Conservation (phyloP, 2,888 invertebrate genomes). For the Athalia cordata region DNA sequence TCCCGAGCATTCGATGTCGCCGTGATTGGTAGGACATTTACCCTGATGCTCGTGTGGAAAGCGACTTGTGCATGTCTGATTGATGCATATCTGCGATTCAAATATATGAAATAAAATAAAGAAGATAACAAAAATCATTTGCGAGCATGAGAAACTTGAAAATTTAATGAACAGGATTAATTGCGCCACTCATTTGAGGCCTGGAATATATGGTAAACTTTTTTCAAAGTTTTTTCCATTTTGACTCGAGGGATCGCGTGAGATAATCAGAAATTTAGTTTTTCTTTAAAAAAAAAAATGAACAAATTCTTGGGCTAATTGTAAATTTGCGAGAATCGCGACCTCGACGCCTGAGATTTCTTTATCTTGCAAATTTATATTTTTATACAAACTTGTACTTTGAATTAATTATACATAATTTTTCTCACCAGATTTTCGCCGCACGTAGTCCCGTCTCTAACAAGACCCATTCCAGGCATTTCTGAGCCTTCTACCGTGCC, state of each 20-base stretch:
- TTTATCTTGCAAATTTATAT: too few species aligned
- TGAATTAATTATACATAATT: background rate
- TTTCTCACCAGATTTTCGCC: slow-evolving; percentile 85
- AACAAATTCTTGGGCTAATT: too few species aligned
- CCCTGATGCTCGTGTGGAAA: slow-evolving; percentile 90
- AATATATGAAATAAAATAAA: slow-evolving; percentile 36
- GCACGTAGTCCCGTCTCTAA: slow-evolving; percentile 95
- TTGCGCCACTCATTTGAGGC: too few species aligned
- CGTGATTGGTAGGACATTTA: slow-evolving; percentile 92
- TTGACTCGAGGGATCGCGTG: too few species aligned
- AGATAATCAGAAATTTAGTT: too few species aligned
- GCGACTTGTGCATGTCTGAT: slow-evolving; percentile 92
- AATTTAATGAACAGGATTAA: too few species aligned
- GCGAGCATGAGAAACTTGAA: background rate
- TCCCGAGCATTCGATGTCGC: slow-evolving; percentile 93
- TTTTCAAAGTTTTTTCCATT: too few species aligned
- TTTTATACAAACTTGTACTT: background rate
- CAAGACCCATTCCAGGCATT: slow-evolving; percentile 88
- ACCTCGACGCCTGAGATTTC: too few species aligned
- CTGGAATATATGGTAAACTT: too few species aligned
- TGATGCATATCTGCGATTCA: slow-evolving; percentile 84
- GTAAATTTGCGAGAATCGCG: too few species aligned
- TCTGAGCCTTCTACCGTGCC: slow-evolving; percentile 81
- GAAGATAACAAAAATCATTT: background rate
- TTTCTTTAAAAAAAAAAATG: too few species aligned